These are phyloP conservation scores for Scaptomyza cyrtandrae DNA, from an alignment of 2,888 invertebrate genomes.

Conservation along the genomic window DNA sequence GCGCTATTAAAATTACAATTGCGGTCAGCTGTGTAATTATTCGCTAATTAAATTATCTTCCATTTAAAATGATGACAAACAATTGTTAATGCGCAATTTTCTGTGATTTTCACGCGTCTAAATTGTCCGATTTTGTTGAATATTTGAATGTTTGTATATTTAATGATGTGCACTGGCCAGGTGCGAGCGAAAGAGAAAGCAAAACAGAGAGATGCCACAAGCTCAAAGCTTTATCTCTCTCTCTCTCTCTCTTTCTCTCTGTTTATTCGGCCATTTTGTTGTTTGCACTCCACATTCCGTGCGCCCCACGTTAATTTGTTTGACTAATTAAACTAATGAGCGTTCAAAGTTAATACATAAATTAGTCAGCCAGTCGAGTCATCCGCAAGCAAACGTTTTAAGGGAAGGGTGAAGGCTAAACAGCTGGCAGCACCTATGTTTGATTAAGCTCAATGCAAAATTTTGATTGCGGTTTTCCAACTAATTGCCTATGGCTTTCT, in stretches of 20 bases:
- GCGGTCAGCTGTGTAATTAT: conserved; percentile 78
- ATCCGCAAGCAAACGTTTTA: background rate
- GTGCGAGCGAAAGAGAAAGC: conserved; percentile 47
- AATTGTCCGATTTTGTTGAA: conserved; percentile 40
- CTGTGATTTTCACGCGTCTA: conserved; percentile 23
- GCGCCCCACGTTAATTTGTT: conserved; percentile 83
- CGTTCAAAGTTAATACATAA: conserved; percentile 83
- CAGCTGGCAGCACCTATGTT: conserved; percentile 21
- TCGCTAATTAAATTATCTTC: conserved; percentile 82
- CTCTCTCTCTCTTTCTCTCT: conserved; percentile 26
- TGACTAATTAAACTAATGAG: conserved; percentile 84
- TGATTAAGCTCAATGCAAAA: conserved; percentile 48
- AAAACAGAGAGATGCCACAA: background rate
- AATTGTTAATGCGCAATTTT: conserved; percentile 31
- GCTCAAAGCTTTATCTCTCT: conserved; percentile 8
- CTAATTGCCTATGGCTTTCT: conserved; percentile 38
- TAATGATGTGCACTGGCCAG: conserved; percentile 55
- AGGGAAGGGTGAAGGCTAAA: background rate
- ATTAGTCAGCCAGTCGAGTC: conserved; percentile 62
- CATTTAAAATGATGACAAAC: conserved; percentile 57
- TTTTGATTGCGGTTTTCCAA: conserved; percentile 60
- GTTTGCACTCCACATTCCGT: conserved; percentile 75
- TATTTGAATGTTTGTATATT: conserved; percentile 68
- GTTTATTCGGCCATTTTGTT: conserved; percentile 78
- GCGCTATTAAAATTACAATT: conserved; percentile 78